Percentiles rank a stretch among this genome's conserved stretches.
Evolutionary conservation across 2,113 vertebrate species (phyloP).

Genomic region (Microtus montanus): DNA sequence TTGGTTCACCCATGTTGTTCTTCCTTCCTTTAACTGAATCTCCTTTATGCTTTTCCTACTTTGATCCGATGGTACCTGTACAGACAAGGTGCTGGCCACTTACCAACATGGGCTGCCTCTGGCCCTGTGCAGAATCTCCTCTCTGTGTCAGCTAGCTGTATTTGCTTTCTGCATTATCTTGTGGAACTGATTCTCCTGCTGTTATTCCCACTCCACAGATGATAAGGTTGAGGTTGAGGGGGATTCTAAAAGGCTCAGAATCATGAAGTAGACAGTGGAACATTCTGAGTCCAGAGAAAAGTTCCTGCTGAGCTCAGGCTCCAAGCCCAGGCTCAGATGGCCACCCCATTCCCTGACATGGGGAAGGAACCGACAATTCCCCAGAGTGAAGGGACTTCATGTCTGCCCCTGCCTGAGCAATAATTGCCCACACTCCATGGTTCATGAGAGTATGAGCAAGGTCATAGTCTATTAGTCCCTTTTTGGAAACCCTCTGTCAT

Average conservation of each 20-base stretch:
- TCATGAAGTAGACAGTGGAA: neutral
- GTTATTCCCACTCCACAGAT: neutral
- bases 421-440: neutral
- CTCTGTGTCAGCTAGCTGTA: neutral
- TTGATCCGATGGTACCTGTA: neutral
- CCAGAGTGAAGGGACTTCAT: neutral
- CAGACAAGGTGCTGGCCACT: neutral
- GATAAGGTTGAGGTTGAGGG: neutral
- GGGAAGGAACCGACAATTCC: neutral
- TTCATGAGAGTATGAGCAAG: rapidly evolving
- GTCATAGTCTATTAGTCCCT: neutral
- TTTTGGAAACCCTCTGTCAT: neutral
- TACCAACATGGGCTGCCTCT: rapidly evolving
- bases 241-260: neutral
- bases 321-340: neutral
- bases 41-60: neutral
- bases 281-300: neutral
- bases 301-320: neutral
- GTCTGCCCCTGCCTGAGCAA: neutral
- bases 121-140: rapidly evolving
- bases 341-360: neutral
- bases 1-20: neutral
- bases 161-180: neutral
- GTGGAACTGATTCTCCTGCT: rapidly evolving
- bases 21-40: neutral